Evolutionary conservation across 2,113 vertebrate genomes (phyloP).

Genomic region (Eleginops maclovinus): DNA sequence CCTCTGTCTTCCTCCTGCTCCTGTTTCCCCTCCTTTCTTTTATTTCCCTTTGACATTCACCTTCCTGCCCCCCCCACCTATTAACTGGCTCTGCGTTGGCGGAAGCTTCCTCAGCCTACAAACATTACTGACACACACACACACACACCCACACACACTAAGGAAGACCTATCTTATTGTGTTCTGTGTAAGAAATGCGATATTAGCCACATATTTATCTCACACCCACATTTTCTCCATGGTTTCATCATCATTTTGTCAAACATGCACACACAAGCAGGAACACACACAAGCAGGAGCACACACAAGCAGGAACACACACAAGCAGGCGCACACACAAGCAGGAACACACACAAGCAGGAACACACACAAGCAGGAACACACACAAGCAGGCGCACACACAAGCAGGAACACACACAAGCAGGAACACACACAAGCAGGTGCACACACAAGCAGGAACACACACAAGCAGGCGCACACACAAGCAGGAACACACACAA

Average conservation of each 20-base stretch:
- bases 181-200: constrained; percentile 17
- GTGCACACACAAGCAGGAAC: constrained; percentile 21
- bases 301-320: constrained; percentile 15
- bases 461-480: not conserved
- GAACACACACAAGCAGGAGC: constrained; percentile 25
- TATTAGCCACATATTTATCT: constrained; percentile 20
- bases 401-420: constrained; percentile 1
- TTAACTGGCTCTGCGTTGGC: constrained; percentile 56
- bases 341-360: no score
- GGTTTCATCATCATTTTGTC: constrained; percentile 46
- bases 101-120: constrained; percentile 45
- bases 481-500: constrained; percentile 27
- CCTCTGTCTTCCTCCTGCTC: constrained; percentile 8
- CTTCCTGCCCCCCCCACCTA: constrained; percentile 47
- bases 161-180: constrained; percentile 18
- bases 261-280: constrained; percentile 31
- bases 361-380: not conserved
- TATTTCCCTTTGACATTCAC: constrained; percentile 57
- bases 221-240: constrained; percentile 44
- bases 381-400: constrained; percentile 50
- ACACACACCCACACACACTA: not conserved
- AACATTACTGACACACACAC: constrained; percentile 31
- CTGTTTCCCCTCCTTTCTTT: constrained; percentile 22
- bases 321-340: constrained; percentile 50
- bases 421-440: constrained; percentile 39